phyloP scores from a whole-genome alignment of 2,888 invertebrate species.

The Dilophus febrilis region DNA sequence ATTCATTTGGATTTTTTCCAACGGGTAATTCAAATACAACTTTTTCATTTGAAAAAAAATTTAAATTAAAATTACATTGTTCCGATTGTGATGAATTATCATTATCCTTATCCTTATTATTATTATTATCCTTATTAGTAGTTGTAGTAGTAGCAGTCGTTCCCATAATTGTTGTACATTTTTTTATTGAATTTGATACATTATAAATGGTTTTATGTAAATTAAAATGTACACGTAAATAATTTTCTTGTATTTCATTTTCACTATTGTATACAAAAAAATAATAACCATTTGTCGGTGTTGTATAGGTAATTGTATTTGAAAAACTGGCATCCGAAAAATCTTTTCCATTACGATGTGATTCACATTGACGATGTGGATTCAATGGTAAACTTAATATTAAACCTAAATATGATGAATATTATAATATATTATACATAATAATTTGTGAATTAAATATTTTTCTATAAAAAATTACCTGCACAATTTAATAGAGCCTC shows the following conservation, averaged over 20 bases:
- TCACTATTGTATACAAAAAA: constrained; percentile 72
- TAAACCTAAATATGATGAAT: constrained; percentile 18
- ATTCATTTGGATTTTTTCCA: constrained; percentile 37
- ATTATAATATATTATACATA: no score
- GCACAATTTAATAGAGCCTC: constrained; percentile 57
- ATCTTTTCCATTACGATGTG: constrained; percentile 27
- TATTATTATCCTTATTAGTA: no score
- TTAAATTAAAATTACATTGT: constrained; percentile 45
- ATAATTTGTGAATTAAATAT: neutral
- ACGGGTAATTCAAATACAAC: constrained; percentile 51
- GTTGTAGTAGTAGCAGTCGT: no score
- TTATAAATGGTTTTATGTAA: constrained; percentile 55
- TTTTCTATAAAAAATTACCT: constrained; percentile 25
- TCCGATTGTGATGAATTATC: no score
- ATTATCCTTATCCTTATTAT: no score
- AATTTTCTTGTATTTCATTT: constrained; percentile 57
- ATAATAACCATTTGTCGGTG: constrained; percentile 60
- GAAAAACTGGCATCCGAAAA: constrained; percentile 34
- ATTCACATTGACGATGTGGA: constrained; percentile 39
- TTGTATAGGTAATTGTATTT: constrained; percentile 53
- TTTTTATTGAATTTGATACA: constrained; percentile 39
- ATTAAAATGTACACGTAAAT: constrained; percentile 48
- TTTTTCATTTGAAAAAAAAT: constrained; percentile 51
- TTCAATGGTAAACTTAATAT: constrained; percentile 53
- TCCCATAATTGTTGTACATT: constrained; percentile 45